phyloP scores from a whole-genome alignment of 23 tunicate species.

The Halocynthia roretzi region DNA sequence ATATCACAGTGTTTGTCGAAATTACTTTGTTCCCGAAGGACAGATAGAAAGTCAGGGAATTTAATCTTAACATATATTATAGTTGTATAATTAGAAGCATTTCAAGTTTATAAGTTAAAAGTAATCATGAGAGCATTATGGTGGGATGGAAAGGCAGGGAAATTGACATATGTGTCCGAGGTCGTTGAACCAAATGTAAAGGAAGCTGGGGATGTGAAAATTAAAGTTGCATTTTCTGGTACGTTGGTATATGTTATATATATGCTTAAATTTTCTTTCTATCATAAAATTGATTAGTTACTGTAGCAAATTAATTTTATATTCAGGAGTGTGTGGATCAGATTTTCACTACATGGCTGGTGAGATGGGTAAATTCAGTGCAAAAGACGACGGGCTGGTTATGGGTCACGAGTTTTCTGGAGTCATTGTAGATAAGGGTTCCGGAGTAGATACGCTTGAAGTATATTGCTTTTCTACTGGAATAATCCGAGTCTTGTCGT shows the following conservation, averaged over 20 bases:
- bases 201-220: slow-evolving; percentile 36
- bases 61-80: no score
- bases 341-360: slow-evolving; percentile 73
- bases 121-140: slow-evolving; percentile 50
- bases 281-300: no score
- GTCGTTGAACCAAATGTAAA: slow-evolving; percentile 14
- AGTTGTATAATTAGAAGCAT: no score
- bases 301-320: no score
- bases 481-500: background rate
- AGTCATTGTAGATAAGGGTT: slow-evolving; percentile 39
- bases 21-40: no score
- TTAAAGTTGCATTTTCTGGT: slow-evolving; percentile 76
- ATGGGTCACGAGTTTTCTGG: slow-evolving; percentile 85
- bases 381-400: slow-evolving; percentile 44
- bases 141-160: slow-evolving; percentile 52
- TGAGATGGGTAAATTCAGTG: slow-evolving; percentile 57
- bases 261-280: no score
- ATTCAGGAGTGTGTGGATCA: slow-evolving; percentile 67
- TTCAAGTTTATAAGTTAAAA: no score
- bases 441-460: slow-evolving; percentile 19
- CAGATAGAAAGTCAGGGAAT: no score
- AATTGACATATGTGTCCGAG: slow-evolving; percentile 16
- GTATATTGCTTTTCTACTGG: background rate
- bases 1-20: no score
- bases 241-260: background rate